A percentile compares a stretch with the other conserved stretches of the same genome.
These are phyloP conservation scores for Trochalopteron elliotii DNA, from an alignment of 2,113 vertebrate genomes.

Conservation along the genomic window DNA sequence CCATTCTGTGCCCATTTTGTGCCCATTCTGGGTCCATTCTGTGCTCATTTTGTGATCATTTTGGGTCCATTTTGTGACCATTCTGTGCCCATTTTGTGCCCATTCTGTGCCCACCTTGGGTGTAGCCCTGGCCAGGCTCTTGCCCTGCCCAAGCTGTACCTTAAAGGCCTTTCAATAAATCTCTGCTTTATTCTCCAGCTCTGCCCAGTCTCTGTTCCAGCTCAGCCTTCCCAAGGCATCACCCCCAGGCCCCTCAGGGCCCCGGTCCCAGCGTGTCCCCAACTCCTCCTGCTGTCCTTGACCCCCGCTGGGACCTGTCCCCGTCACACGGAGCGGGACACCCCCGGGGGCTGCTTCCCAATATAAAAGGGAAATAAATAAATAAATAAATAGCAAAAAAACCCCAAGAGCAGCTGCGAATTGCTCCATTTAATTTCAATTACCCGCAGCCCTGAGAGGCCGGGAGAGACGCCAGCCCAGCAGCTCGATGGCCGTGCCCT, in stretches of 20 bases:
- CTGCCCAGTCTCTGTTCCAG: too few species aligned
- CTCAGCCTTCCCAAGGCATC: too few species aligned
- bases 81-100: too few species aligned
- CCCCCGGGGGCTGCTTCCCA: not conserved
- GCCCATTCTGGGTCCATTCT: too few species aligned
- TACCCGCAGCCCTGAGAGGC: not conserved
- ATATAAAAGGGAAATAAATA: accelerated
- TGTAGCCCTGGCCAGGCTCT: too few species aligned
- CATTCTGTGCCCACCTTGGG: too few species aligned
- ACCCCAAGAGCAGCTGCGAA: not conserved
- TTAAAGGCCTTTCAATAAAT: too few species aligned
- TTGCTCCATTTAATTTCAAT: conserved; percentile 5
- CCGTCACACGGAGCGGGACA: not conserved
- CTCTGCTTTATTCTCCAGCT: too few species aligned
- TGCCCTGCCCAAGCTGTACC: too few species aligned
- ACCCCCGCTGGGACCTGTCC: not conserved
- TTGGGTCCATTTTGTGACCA: too few species aligned
- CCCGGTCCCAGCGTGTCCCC: not conserved
- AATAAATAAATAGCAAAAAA: not conserved
- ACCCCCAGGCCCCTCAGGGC: not conserved
- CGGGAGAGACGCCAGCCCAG: not conserved
- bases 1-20: too few species aligned
- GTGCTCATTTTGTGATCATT: too few species aligned
- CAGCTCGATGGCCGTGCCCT: not conserved
- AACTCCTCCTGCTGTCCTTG: not conserved